Base-by-base conservation (phyloP, 2,113 vertebrate species). In the Jaculus jaculus region DNA sequence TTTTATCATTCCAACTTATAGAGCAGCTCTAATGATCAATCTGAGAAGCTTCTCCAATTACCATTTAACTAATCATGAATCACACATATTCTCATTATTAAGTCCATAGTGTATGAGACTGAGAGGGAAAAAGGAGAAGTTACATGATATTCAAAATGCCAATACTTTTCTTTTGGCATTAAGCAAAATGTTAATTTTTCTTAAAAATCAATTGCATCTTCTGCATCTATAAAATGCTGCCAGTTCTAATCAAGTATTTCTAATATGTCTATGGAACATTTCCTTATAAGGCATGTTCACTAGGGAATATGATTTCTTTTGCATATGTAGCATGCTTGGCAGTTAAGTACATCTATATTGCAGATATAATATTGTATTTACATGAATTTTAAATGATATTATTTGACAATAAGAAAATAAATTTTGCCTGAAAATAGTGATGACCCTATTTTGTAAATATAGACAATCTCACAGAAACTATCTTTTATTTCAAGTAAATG, bases 91-190 rank as follows among this genome's bases (percentile, higher is more conserved):
- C 91, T 96, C 86, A 95, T 93, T n/a, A 92, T 87, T 71, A 92
- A 32, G 68, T 79, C n/a, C 86, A 84, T 84, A 87, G 78, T 9
- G 6, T 89, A 28, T 71, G 89, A 30, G 82, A 93, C 84, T 73
- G 79, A 97, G 90, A 84, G 3, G 81, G 26, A 73, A 54, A 90
- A 39, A 32, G 85, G 95, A 94, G 0, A 97, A 97, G 96, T 85
- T 54, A 86, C 1, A 86, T 10, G 87, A 12, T 90, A 86, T 93
- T 51, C 71, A 20, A 95, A 95, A 97, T 89, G 75, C 51, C 54
- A 94, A 20, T 42, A 78, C 26, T 97, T 96, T 80, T 72, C 97
- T 92, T 96, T 96, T 82, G 97, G 77, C 84, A 97, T 90, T 61
- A 92, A 97, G 0, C 1, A 72, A 72, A 83, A 87, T 65, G 89